phyloP scores from a whole-genome alignment of 2,797 vertebrate species.

The Acomys russatus region DNA sequence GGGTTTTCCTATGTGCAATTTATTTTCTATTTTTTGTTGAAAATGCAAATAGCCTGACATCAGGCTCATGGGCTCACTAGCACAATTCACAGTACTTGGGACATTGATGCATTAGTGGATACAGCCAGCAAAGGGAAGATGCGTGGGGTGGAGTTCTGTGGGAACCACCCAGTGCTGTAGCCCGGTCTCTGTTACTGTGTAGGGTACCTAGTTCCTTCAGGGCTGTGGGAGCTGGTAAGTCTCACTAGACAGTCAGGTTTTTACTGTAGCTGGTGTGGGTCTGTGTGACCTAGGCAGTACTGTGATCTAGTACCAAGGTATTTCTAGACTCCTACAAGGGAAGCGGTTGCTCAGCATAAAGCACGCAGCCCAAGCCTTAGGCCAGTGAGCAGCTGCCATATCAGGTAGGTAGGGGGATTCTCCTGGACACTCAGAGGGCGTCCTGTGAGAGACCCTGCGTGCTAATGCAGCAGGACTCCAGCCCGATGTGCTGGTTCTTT shows the following conservation, averaged over 20 bases:
- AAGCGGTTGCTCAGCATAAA: no score
- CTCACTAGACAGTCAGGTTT: neutral
- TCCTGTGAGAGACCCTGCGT: neutral
- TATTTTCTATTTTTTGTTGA: neutral
- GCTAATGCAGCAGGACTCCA: neutral
- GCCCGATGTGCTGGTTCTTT: neutral
- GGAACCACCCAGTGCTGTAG: neutral
- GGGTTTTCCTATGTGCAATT: neutral
- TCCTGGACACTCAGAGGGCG: neutral
- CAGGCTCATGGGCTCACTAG: neutral
- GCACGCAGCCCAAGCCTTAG: accelerated
- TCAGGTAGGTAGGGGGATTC: neutral
- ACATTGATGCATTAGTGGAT: neutral
- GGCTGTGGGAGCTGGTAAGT: neutral
- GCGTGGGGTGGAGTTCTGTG: neutral
- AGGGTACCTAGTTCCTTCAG: neutral
- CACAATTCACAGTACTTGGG: neutral
- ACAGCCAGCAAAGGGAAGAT: neutral
- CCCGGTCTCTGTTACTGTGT: neutral
- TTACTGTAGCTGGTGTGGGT: neutral
- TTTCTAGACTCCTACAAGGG: neutral
- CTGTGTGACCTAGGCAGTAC: neutral
- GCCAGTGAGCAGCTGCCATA: neutral
- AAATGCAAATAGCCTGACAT: neutral
- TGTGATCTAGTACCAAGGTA: neutral